Percentiles rank a stretch among this genome's conserved stretches.
These are phyloP conservation scores for Kobus ellipsiprymnus DNA, from an alignment of 2,113 vertebrate species.

Conservation along the genomic window DNA sequence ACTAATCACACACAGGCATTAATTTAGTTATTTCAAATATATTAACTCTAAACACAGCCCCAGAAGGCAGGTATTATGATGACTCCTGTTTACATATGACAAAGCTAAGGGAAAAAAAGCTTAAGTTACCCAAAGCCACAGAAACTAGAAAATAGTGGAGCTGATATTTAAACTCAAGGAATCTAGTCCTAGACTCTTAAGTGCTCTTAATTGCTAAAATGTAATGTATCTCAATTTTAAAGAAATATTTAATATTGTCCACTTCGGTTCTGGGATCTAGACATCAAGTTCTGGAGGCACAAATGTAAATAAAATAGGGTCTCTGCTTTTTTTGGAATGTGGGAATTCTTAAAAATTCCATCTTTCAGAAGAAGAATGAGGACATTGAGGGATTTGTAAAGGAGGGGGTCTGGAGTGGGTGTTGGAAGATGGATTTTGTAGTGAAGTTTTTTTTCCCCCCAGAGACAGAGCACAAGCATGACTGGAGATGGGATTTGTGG, in stretches of 20 bases:
- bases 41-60: not conserved
- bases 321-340: not conserved
- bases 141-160: not conserved
- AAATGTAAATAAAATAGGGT: not conserved
- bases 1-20: not conserved
- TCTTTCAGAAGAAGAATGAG: not conserved
- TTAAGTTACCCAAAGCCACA: not conserved
- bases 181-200: not conserved
- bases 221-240: not conserved
- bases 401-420: not conserved
- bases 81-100: not conserved
- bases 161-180: not conserved
- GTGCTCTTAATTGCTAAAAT: not conserved
- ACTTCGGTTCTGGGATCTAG: not conserved
- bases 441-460: not conserved
- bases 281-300: not conserved
- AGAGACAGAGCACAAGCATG: not conserved
- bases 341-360: not conserved
- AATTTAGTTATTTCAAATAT: slow-evolving; percentile 9
- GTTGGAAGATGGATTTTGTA: slow-evolving; percentile 2
- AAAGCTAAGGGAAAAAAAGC: not conserved
- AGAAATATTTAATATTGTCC: not conserved
- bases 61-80: not conserved
- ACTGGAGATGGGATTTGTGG: not conserved
- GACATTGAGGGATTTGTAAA: not conserved